A percentile compares a stretch with the other conserved stretches of the same genome.
phyloP scores from a whole-genome alignment of 1,140 invertebrate genomes.

The Tetranychus cinnabarinus region DNA sequence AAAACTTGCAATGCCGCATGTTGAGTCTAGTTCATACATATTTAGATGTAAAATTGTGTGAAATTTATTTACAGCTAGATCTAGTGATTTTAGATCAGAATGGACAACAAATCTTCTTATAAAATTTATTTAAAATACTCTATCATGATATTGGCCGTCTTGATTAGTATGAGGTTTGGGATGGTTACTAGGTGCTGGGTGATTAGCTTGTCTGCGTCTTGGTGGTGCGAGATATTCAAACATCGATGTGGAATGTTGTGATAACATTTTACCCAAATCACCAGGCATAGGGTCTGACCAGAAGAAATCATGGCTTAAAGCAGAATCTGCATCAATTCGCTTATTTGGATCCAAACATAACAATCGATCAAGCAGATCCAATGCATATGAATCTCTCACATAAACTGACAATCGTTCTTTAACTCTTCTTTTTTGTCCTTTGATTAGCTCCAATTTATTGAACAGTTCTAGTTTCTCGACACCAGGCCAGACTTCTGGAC shows the following conservation, averaged over 20 bases:
- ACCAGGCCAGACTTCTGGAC: conserved; percentile 56
- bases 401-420: conserved; percentile 75
- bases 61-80: too few relatives aligned
- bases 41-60: too few relatives aligned
- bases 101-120: too few relatives aligned
- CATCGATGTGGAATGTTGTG: conserved; percentile 80
- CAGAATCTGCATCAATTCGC: conserved; percentile 68
- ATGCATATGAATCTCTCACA: conserved; percentile 70
- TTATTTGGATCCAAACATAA: conserved; percentile 74
- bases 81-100: too few relatives aligned
- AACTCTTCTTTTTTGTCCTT: conserved; percentile 68
- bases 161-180: not conserved
- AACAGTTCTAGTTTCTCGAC: conserved; percentile 79
- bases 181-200: not conserved
- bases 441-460: conserved; percentile 67
- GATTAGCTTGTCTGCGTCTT: conserved; percentile 10
- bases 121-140: not conserved
- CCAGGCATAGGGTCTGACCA: conserved; percentile 89
- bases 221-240: conserved; percentile 82
- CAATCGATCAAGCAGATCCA: conserved; percentile 79
- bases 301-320: conserved; percentile 92
- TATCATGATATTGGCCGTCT: conserved; percentile 1
- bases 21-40: too few relatives aligned
- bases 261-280: conserved; percentile 73
- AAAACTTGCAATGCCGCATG: too few relatives aligned